phyloP scores from a whole-genome alignment of 2,797 vertebrate species.

The Rhinogobio ventralis region DNA sequence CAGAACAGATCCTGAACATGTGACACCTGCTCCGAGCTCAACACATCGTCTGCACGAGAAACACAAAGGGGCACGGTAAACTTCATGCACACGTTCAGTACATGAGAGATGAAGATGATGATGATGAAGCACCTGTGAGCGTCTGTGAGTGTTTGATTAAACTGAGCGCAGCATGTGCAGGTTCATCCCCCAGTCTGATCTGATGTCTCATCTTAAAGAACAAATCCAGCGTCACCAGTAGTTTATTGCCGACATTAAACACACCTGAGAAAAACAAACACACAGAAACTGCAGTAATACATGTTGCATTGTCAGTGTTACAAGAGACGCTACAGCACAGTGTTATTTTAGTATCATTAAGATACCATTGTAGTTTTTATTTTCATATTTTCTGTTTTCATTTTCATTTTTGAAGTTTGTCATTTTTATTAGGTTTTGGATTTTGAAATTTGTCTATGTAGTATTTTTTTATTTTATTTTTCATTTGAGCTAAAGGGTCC shows the following conservation, averaged over 20 bases:
- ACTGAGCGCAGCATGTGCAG: conserved; percentile 76
- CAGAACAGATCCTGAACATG: conserved; percentile 89
- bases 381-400: neutral
- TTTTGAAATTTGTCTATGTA: neutral
- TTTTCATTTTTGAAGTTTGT: neutral
- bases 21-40: conserved; percentile 80
- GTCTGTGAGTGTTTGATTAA: conserved; percentile 69
- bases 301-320: neutral
- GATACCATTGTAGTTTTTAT: neutral
- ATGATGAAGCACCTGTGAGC: conserved; percentile 58
- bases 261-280: conserved; percentile 80
- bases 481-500: neutral
- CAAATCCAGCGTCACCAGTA: conserved; percentile 94
- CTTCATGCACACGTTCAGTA: neutral
- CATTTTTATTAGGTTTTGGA: neutral
- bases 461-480: neutral
- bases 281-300: neutral
- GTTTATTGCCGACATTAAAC: conserved; percentile 94
- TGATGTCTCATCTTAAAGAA: conserved; percentile 89
- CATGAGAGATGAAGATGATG: neutral
- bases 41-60: conserved; percentile 79
- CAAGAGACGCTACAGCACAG: neutral
- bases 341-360: neutral
- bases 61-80: conserved; percentile 3
- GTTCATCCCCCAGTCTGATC: conserved; percentile 87